Evolutionary conservation across 2,797 vertebrate genomes (phyloP).

Genomic region (Balearica regulorum): DNA sequence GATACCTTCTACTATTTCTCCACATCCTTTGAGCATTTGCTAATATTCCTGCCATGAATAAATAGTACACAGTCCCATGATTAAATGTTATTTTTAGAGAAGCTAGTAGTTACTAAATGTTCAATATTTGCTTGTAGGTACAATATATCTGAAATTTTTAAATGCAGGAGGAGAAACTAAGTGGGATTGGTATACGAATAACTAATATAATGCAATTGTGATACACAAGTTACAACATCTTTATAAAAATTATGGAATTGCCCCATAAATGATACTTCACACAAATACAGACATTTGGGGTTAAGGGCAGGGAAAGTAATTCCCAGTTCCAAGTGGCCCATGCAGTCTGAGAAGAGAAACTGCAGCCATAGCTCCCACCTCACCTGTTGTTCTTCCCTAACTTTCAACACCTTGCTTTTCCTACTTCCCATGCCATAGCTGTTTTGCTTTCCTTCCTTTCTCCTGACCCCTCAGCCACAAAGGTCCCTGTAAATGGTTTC

Average conservation of each 20-base stretch:
- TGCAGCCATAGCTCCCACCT: neutral
- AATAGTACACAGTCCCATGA: neutral
- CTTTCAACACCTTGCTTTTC: neutral
- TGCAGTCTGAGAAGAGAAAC: neutral
- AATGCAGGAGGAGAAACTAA: neutral
- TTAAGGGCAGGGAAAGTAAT: neutral
- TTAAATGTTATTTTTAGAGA: neutral
- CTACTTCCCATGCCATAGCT: neutral
- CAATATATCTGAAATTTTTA: neutral
- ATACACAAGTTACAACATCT: neutral
- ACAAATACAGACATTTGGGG: neutral
- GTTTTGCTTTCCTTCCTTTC: neutral
- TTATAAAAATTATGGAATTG: neutral
- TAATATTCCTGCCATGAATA: neutral
- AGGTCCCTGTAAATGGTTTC: neutral
- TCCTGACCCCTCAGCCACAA: neutral
- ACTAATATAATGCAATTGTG: neutral
- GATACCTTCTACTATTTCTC: neutral
- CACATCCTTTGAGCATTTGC: neutral
- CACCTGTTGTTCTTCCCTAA: neutral
- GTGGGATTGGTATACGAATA: neutral
- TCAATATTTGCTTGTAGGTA: neutral
- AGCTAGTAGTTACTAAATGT: neutral
- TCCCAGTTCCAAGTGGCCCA: neutral
- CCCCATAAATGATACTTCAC: neutral